Conservation (phyloP, 2,888 invertebrate genomes). For the Eupithecia dodoneata region DNA sequence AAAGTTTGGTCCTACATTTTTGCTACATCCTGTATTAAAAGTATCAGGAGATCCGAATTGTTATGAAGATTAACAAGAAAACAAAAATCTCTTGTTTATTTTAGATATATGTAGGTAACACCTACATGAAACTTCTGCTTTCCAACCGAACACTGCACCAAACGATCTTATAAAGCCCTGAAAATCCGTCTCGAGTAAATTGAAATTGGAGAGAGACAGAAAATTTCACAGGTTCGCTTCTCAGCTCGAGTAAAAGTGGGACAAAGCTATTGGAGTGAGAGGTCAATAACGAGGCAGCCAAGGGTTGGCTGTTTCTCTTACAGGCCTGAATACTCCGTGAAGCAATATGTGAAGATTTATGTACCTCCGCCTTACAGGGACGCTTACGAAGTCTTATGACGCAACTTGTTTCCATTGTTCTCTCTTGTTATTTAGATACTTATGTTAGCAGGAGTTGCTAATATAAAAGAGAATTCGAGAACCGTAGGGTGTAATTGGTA, state of each 20-base stretch:
- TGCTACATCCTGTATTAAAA: no score
- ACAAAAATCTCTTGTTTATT: no score
- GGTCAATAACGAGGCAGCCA: conserved; percentile 84
- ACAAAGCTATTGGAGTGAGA: conserved; percentile 75
- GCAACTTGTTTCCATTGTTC: conserved; percentile 71
- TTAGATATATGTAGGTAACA: no score
- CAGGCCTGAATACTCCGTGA: conserved; percentile 69
- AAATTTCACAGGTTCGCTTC: conserved; percentile 46
- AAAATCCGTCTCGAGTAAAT: conserved; percentile 84
- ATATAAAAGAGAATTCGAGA: background rate
- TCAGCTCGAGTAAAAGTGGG: conserved; percentile 57
- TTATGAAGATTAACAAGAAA: no score
- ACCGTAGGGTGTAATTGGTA: background rate
- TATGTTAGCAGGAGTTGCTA: conserved; percentile 37
- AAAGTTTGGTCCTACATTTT: no score
- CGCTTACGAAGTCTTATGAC: conserved; percentile 70
- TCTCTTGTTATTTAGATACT: conserved; percentile 53
- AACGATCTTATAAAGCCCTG: conserved; percentile 78
- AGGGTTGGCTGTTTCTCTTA: conserved; percentile 84
- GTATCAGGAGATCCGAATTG: no score
- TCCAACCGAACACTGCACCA: conserved; percentile 46
- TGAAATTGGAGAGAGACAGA: conserved; percentile 81
- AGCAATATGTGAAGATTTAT: conserved; percentile 83
- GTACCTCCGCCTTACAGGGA: conserved; percentile 66
- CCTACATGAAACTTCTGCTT: conserved; percentile 15